These are phyloP conservation scores for Pagrus major DNA, from an alignment of 2,113 vertebrate species.

Conservation along the genomic window DNA sequence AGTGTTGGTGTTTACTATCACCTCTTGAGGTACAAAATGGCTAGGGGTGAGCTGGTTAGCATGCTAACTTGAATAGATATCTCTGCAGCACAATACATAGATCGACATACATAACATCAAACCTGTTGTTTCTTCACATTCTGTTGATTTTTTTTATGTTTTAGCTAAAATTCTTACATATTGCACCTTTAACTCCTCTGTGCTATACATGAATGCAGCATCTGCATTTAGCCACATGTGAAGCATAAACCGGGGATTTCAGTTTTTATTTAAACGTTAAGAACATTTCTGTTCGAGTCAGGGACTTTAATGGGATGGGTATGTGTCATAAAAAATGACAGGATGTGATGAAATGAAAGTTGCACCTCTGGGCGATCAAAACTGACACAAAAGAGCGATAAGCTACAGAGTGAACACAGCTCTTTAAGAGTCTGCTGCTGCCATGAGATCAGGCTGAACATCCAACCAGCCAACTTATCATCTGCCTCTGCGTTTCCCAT, in stretches of 20 bases:
- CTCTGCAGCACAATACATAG: too few species aligned
- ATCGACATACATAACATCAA: too few species aligned
- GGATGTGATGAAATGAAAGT: slow-evolving; percentile 78
- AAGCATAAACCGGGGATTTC: background rate
- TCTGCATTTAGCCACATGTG: background rate
- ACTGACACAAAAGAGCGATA: slow-evolving; percentile 45
- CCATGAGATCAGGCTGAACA: slow-evolving; percentile 1
- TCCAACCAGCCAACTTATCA: background rate
- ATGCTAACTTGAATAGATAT: too few species aligned
- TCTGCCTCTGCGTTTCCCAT: background rate
- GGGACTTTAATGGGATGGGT: slow-evolving; percentile 5
- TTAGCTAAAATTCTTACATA: too few species aligned
- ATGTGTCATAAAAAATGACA: slow-evolving; percentile 77
- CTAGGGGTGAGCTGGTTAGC: too few species aligned
- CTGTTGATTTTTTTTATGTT: too few species aligned
- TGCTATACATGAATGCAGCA: slow-evolving; percentile 1
- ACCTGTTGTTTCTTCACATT: too few species aligned
- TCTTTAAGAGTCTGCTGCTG: slow-evolving; percentile 30
- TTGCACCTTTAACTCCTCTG: too few species aligned
- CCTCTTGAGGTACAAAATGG: too few species aligned
- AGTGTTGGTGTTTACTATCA: too few species aligned
- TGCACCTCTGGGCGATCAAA: slow-evolving; percentile 36
- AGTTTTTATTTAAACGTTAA: background rate
- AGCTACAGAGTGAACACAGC: slow-evolving; percentile 57
- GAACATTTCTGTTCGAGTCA: background rate